Evolutionary conservation across 2,113 vertebrate species (phyloP).

Genomic region (Asarcornis scutulata): DNA sequence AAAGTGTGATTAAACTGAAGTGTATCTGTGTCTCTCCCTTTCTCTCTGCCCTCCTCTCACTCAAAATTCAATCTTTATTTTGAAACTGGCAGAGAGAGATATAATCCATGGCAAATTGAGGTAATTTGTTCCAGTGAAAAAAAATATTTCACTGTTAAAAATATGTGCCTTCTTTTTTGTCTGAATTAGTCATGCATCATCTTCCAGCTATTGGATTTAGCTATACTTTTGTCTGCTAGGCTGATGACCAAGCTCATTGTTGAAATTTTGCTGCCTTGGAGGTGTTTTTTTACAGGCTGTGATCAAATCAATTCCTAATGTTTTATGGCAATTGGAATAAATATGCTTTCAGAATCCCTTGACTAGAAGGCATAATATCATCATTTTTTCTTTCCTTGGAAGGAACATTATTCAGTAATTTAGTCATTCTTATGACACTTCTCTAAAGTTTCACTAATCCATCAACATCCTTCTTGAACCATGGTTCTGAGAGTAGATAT

Average conservation of each 20-base stretch:
- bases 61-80: neutral
- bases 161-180: neutral
- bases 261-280: neutral
- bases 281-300: neutral
- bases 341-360: neutral
- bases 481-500: rapidly evolving
- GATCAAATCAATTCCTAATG: neutral
- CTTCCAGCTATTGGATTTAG: neutral
- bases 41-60: neutral
- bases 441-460: neutral
- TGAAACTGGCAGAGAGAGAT: neutral
- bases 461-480: neutral
- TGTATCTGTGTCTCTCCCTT: neutral
- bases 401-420: neutral
- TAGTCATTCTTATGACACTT: neutral
- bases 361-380: neutral
- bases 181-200: neutral
- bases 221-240: neutral
- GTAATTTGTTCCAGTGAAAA: neutral
- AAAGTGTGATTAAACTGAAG: neutral
- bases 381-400: neutral
- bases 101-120: neutral
- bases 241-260: neutral
- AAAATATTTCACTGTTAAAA: neutral
- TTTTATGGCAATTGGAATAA: neutral